Evolutionary conservation across 2,113 vertebrate genomes (phyloP).

Genomic region (Siniperca chuatsi): DNA sequence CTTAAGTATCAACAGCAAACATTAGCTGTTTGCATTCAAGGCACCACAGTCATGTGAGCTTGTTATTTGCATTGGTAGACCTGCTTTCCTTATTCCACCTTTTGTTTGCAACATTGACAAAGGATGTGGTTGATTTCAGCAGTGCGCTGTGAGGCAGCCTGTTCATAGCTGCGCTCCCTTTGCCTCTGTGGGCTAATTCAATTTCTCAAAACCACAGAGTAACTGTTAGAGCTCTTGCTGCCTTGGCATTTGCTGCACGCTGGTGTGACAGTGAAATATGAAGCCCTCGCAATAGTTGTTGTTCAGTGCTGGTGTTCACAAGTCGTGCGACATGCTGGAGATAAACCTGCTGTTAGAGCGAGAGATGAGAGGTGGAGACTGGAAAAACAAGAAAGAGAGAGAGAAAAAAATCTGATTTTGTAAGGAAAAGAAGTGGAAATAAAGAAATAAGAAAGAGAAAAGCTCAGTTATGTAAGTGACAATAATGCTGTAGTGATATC

Average conservation of each 20-base stretch:
- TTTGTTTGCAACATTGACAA: conserved; percentile 54
- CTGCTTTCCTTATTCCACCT: conserved; percentile 45
- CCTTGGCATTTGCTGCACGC: conserved; percentile 33
- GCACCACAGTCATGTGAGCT: conserved; percentile 26
- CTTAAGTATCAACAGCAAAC: not conserved
- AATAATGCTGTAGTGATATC: conserved; percentile 50
- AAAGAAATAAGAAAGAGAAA: conserved; percentile 25
- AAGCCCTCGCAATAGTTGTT: not conserved
- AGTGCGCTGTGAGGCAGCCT: conserved; percentile 27
- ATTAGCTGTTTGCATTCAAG: conserved; percentile 39
- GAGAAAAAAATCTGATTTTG: not conserved
- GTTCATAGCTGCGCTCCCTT: conserved; percentile 46
- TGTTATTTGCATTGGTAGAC: conserved; percentile 49
- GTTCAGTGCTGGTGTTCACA: conserved; percentile 33
- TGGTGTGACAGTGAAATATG: conserved; percentile 33
- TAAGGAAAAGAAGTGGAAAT: conserved; percentile 6
- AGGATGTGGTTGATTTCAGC: conserved; percentile 76
- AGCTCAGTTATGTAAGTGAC: conserved; percentile 56
- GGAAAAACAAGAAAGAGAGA: not conserved
- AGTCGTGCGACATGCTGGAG: conserved; percentile 17
- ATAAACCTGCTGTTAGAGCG: conserved; percentile 29
- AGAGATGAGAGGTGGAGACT: conserved; percentile 1
- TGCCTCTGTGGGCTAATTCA: conserved; percentile 52
- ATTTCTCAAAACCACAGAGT: conserved; percentile 75
- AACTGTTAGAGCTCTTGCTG: conserved; percentile 63